Conservation (phyloP, 2,888 invertebrate genomes). For the Eilema griseolum region DNA sequence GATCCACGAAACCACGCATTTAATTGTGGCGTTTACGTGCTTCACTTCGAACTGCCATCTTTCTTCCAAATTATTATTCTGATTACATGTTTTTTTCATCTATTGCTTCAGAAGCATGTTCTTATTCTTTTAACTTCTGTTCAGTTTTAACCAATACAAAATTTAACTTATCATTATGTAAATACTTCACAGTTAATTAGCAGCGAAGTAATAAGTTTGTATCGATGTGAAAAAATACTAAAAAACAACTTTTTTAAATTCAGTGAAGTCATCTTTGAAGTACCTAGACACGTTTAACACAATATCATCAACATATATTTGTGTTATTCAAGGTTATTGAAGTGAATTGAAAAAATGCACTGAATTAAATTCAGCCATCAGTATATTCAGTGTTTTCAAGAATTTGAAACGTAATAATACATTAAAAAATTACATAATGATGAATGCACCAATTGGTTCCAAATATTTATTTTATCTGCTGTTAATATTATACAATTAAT, state of each 20-base stretch:
- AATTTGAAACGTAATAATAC: too few relatives aligned
- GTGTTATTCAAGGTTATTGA: too few relatives aligned
- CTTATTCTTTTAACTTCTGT: neutral
- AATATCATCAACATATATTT: too few relatives aligned
- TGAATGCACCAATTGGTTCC: too few relatives aligned
- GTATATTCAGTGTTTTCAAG: too few relatives aligned
- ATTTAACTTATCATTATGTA: neutral
- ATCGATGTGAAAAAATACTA: neutral
- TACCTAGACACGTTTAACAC: too few relatives aligned
- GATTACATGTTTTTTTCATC: neutral
- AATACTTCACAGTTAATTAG: neutral
- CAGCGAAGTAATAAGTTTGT: neutral
- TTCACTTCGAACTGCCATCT: constrained; percentile 44
- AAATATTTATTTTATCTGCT: too few relatives aligned
- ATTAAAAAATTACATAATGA: too few relatives aligned
- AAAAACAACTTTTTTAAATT: neutral
- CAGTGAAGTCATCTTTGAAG: too few relatives aligned
- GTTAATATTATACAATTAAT: too few relatives aligned
- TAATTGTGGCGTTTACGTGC: constrained; percentile 65
- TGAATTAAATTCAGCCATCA: too few relatives aligned
- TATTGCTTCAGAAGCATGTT: neutral
- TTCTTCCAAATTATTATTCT: constrained; percentile 15
- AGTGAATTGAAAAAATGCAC: too few relatives aligned
- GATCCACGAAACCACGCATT: constrained; percentile 53
- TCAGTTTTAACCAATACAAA: neutral